Evolutionary conservation across 2,113 vertebrate species (phyloP), one percentile per base, ranked within the genome.

Genomic region (Scolopax mira): DNA sequence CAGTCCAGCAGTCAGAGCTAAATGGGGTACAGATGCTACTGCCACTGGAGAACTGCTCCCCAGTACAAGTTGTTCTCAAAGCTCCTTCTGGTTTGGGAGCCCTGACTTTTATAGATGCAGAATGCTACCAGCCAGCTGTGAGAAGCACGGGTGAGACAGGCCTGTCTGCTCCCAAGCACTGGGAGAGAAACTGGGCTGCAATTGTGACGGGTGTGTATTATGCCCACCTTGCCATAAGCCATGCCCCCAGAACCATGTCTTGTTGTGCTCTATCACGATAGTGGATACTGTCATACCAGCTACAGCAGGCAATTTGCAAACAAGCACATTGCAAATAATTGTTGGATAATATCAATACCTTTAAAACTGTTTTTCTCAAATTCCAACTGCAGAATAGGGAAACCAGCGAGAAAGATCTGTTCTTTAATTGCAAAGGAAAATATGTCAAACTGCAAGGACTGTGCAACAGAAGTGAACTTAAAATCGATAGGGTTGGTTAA

Each of bases 181-280:
- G 28, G 52, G 28, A 42, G 19, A 55, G 57, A 85, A 79, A 72
- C 2, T 0, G 1, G 10, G 25, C 33, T 82, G 52, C 15, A 42
- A 3, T 21, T 31, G 8, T 8, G 6, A 11, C 19, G n/a, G 23
- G 60, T 41, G 44, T 51, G 10, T 74, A 33, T 11, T 3, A 2
- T 37, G 13, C 12, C 21, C 13, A 51, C 27, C 65, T 74, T 51
- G 42, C 33, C 48, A 75, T 31, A 89, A 49, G 8, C 0, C 5
- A 1, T 14, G 10, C 4, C 18, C 27, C 51, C 17, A 30, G 62
- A 80, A 10, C 3, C 1, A 0, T 1, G 1, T 39, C 13, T 88
- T 52, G 41, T 70, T 62, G 39, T 67, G 60, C 23, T 35, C 25
- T 61, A 4, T 51, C 22, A 14, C 4, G 5, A 7, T 2, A 44